phyloP scores from a whole-genome alignment of 53 echinoderm and acorn worm genomes.

The Echinometra lucunter region DNA sequence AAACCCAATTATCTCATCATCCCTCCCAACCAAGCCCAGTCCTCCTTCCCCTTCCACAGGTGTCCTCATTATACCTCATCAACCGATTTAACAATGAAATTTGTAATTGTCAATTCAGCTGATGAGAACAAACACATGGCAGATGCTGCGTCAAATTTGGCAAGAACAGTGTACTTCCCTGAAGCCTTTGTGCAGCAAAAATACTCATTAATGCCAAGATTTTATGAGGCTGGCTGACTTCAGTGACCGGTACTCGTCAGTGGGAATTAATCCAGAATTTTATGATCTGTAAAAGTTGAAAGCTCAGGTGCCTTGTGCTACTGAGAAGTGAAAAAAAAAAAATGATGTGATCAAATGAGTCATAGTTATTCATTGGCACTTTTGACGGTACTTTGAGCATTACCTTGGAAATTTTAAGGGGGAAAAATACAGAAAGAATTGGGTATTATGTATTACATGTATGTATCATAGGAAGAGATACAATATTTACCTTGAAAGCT shows the following conservation, averaged over 20 bases:
- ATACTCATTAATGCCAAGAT: constrained; percentile 3
- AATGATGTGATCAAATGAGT: background rate
- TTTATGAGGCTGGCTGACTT: background rate
- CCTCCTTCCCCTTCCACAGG: background rate
- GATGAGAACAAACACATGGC: background rate
- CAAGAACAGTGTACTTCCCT: background rate
- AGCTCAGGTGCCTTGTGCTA: background rate
- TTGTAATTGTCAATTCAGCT: background rate
- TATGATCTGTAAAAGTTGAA: background rate
- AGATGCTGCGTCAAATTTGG: background rate
- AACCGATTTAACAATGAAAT: background rate
- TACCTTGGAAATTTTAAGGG: background rate
- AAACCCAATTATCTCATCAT: background rate
- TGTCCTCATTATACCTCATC: background rate
- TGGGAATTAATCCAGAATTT: background rate
- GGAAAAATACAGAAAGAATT: background rate
- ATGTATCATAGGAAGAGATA: background rate
- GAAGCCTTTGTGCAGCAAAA: background rate
- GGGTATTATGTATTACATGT: too few relatives aligned
- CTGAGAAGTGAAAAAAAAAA: background rate
- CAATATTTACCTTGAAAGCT: background rate
- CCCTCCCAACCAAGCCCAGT: background rate
- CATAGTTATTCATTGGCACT: background rate
- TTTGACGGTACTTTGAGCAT: background rate
- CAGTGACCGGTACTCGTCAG: background rate